These are phyloP conservation scores for Acrocephalus scirpaceus DNA, from an alignment of 2,797 vertebrate species.

Conservation along the genomic window DNA sequence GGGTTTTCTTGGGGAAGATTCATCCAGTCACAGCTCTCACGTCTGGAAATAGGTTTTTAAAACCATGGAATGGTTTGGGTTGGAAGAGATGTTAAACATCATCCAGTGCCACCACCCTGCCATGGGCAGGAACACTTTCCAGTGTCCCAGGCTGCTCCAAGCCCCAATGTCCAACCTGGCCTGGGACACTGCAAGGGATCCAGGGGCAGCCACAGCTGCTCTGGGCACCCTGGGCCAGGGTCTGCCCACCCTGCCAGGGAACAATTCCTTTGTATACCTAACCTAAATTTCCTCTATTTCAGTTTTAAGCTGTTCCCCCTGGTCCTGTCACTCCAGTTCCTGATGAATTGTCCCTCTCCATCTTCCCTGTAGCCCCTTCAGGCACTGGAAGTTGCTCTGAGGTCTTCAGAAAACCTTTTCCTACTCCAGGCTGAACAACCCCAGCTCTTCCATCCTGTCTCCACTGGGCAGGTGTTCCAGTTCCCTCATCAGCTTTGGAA, in stretches of 20 bases:
- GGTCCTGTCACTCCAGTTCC: neutral
- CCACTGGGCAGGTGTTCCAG: neutral
- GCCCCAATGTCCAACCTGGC: neutral
- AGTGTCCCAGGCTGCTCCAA: neutral
- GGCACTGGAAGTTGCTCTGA: rapidly evolving
- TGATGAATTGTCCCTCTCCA: neutral
- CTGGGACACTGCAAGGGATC: neutral
- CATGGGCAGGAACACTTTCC: neutral
- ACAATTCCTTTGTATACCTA: rapidly evolving
- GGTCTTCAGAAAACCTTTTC: neutral
- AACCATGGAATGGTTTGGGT: neutral
- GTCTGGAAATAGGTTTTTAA: rapidly evolving
- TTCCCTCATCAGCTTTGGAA: neutral
- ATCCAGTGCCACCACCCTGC: rapidly evolving
- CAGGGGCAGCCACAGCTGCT: neutral
- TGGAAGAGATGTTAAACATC: rapidly evolving
- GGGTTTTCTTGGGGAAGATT: neutral
- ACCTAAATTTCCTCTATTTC: neutral
- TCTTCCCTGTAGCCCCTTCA: neutral
- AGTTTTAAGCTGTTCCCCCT: rapidly evolving
- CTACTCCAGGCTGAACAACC: neutral
- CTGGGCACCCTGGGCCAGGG: neutral
- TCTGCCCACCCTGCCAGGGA: rapidly evolving
- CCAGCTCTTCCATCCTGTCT: neutral
- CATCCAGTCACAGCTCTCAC: neutral